phyloP scores from a whole-genome alignment of 2,888 invertebrate genomes.

The Sphaerophoria rueppellii region DNA sequence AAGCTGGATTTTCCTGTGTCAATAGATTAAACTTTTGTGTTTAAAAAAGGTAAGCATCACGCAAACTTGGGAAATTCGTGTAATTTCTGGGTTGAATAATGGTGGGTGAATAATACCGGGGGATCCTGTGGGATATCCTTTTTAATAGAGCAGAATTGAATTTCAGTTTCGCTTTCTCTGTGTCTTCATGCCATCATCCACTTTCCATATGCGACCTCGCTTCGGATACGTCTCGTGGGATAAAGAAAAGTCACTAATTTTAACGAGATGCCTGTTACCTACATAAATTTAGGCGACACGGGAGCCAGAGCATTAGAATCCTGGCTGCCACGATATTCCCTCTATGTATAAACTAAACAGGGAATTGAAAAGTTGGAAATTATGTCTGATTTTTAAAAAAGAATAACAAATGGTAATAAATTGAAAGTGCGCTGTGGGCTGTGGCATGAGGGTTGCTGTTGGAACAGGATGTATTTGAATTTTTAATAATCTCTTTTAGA shows the following conservation, averaged over 20 bases:
- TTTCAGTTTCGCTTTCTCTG: slow-evolving; percentile 18
- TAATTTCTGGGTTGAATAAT: slow-evolving; percentile 42
- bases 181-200: not conserved
- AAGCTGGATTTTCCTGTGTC: slow-evolving; percentile 67
- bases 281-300: not conserved
- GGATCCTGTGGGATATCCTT: slow-evolving; percentile 35
- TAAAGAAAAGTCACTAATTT: slow-evolving; percentile 36
- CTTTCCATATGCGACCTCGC: not conserved
- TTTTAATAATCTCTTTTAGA: no score
- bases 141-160: slow-evolving; percentile 46
- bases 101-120: slow-evolving; percentile 12
- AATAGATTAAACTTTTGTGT: slow-evolving; percentile 55
- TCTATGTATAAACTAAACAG: not conserved
- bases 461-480: no score
- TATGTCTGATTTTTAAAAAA: slow-evolving; percentile 29
- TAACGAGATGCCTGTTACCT: slow-evolving; percentile 30
- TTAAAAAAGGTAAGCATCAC: not conserved
- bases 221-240: not conserved
- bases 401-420: slow-evolving; percentile 17
- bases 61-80: slow-evolving; percentile 38
- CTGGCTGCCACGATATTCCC: not conserved
- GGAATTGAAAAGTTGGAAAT: slow-evolving; percentile 23
- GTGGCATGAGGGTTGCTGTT: no score
- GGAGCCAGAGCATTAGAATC: not conserved
- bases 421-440: no score